Percentiles rank a stretch among this genome's conserved stretches.
Conservation (phyloP, 2,888 invertebrate species). For the Nezara viridula region DNA sequence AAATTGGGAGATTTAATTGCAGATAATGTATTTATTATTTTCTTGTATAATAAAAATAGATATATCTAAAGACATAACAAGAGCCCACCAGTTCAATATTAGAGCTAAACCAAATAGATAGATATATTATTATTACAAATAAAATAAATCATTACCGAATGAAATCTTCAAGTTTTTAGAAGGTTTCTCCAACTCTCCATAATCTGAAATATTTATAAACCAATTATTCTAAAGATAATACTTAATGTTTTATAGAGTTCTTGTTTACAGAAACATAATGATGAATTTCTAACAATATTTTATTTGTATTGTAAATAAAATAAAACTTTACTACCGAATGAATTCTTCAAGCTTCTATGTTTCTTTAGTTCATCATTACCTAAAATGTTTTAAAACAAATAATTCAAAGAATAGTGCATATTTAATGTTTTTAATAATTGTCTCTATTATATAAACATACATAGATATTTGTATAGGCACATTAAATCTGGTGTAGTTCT, state of each 20-base stretch:
- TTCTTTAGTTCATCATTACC: background rate
- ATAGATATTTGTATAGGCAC: background rate
- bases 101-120: no score
- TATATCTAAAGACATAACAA: no score
- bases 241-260: background rate
- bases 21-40: no score
- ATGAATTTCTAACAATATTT: background rate
- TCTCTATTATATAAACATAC: background rate
- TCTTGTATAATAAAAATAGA: no score
- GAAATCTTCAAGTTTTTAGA: background rate
- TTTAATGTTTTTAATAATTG: background rate
- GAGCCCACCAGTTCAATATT: no score
- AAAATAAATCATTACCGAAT: background rate
- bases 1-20: no score
- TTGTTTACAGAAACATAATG: no score
- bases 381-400: background rate
- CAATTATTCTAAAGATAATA: background rate
- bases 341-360: background rate
- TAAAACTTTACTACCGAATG: background rate
- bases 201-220: constrained; percentile 13
- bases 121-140: background rate
- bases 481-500: background rate
- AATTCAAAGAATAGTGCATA: background rate
- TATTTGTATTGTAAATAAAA: background rate
- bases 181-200: background rate